Evolutionary conservation across 2,888 invertebrate species (phyloP).

Genomic region (Lycaena phlaeas): DNA sequence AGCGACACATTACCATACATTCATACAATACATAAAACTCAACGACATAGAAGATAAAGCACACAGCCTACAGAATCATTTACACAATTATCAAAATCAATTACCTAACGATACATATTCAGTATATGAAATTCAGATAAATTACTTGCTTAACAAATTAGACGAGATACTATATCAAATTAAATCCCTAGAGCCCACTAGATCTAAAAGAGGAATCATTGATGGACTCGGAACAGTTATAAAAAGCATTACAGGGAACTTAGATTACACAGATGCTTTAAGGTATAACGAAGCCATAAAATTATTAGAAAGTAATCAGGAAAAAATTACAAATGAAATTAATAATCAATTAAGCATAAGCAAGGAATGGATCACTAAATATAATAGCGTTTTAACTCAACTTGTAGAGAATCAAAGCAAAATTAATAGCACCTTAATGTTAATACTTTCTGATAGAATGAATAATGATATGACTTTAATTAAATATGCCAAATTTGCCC

Average conservation of each 20-base stretch:
- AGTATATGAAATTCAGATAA: background rate
- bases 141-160: background rate
- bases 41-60: conserved; percentile 13
- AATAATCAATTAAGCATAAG: background rate
- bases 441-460: background rate
- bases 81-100: background rate
- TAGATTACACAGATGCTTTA: conserved; percentile 15
- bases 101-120: background rate
- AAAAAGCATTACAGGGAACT: conserved; percentile 16
- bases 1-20: conserved; percentile 15
- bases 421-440: background rate
- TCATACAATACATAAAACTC: conserved; percentile 16
- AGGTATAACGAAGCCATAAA: conserved; percentile 1
- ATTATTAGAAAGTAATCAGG: background rate
- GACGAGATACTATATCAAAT: background rate
- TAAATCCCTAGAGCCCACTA: background rate
- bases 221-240: conserved; percentile 12
- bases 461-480: conserved; percentile 12
- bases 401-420: background rate
- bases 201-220: conserved; percentile 9
- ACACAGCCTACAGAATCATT: background rate
- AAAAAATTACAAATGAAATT: background rate
- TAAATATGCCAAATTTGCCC: conserved; percentile 18
- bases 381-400: background rate
- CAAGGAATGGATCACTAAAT: background rate